These are phyloP conservation scores for Bryconaethiops microstoma DNA, from an alignment of 2,797 vertebrate genomes.

Conservation along the genomic window DNA sequence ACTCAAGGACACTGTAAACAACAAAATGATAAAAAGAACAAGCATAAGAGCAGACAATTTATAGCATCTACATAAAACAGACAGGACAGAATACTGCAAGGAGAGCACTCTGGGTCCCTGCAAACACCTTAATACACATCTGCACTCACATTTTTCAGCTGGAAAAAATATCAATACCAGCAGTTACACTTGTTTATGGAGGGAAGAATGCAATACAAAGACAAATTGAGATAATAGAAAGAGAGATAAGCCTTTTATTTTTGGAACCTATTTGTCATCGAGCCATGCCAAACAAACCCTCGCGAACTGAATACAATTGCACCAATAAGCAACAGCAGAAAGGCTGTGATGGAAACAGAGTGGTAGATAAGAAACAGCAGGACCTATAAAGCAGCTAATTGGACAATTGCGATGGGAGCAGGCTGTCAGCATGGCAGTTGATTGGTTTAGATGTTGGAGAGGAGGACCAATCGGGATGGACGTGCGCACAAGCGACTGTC, in stretches of 20 bases:
- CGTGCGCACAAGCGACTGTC: conserved; percentile 51
- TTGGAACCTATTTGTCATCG: background rate
- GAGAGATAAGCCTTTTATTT: conserved; percentile 1
- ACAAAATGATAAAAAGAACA: no score
- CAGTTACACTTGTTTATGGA: background rate
- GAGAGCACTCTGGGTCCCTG: background rate
- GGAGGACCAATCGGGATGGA: conserved; percentile 47
- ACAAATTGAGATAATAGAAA: background rate
- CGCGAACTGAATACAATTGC: conserved; percentile 2
- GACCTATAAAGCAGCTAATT: conserved; percentile 60
- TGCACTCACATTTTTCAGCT: background rate
- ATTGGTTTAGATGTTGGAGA: conserved; percentile 41
- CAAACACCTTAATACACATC: conserved; percentile 10
- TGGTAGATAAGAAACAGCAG: conserved; percentile 42
- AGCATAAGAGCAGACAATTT: no score
- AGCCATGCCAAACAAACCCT: conserved; percentile 25
- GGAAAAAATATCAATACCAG: background rate
- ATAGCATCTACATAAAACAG: no score
- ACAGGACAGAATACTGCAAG: no score
- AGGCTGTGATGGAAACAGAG: background rate
- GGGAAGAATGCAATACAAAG: background rate
- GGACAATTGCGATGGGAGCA: conserved; percentile 46
- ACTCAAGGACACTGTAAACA: no score
- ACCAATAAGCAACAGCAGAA: background rate
- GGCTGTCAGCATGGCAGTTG: conserved; percentile 43